Conservation (phyloP, 2,113 vertebrate species). For the Euleptes europaea region DNA sequence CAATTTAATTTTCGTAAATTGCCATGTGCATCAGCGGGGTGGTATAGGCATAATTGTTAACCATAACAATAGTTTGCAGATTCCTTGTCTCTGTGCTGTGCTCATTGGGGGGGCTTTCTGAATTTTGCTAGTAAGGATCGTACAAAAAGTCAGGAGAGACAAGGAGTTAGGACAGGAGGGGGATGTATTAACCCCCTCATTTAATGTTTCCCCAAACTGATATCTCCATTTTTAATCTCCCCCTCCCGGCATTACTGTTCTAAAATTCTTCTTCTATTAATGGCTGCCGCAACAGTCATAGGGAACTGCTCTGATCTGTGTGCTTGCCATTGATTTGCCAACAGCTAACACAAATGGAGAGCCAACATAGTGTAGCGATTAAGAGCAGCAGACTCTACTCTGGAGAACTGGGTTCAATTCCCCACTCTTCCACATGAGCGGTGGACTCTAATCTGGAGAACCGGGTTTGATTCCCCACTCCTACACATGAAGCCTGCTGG, state of each 20-base stretch:
- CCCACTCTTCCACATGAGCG: too few relatives aligned
- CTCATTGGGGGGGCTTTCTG: not conserved
- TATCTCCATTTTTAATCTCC: not conserved
- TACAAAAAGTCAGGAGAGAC: not conserved
- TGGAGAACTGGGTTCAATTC: too few relatives aligned
- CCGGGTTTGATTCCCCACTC: too few relatives aligned
- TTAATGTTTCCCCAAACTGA: not conserved
- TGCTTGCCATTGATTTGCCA: too few relatives aligned
- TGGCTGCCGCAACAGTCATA: not conserved
- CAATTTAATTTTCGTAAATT: conserved; percentile 24
- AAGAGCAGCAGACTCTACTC: too few relatives aligned
- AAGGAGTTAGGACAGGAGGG: not conserved
- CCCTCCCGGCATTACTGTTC: not conserved
- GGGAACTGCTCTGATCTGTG: too few relatives aligned
- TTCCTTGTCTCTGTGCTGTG: not conserved
- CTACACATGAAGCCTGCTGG: too few relatives aligned
- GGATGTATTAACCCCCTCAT: not conserved
- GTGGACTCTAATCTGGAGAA: too few relatives aligned
- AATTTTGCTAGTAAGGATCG: not conserved
- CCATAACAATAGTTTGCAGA: not conserved
- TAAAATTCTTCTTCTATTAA: not conserved
- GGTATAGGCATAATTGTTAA: not conserved
- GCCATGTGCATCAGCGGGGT: not conserved
- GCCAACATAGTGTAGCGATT: too few relatives aligned
- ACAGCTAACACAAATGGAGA: too few relatives aligned